Conservation (phyloP, 2,797 vertebrate genomes). For the Scolopax bukidnonensis region DNA sequence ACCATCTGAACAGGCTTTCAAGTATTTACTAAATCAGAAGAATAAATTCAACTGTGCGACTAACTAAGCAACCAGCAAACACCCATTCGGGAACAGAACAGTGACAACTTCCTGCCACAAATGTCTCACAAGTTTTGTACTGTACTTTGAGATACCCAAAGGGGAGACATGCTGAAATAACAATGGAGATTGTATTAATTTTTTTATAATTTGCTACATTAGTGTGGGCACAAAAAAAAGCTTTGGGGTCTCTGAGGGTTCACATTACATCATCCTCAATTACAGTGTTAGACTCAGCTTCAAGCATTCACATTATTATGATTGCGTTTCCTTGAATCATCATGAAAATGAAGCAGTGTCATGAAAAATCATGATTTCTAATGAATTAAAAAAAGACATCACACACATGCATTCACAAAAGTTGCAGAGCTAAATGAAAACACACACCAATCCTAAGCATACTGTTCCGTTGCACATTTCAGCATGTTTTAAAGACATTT, state of each 20-base stretch:
- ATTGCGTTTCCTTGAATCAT: background rate
- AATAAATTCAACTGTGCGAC: background rate
- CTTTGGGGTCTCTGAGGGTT: background rate
- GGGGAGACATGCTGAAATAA: background rate
- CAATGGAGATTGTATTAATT: background rate
- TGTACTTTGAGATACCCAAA: background rate
- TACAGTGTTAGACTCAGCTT: background rate
- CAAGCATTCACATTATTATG: background rate
- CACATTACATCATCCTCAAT: background rate
- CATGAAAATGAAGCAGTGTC: background rate
- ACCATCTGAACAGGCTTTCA: background rate
- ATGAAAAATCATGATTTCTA: background rate
- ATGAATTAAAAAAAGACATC: background rate
- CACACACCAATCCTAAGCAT: background rate
- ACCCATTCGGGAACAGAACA: background rate
- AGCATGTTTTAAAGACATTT: background rate
- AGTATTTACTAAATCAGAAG: background rate
- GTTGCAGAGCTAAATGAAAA: background rate
- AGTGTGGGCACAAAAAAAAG: background rate
- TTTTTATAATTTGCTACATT: background rate
- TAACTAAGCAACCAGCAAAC: background rate
- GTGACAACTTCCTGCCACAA: background rate
- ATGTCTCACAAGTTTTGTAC: background rate
- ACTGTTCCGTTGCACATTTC: background rate
- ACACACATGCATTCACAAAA: background rate